Evolutionary conservation across 2,888 invertebrate genomes (phyloP).

Genomic region (Phengaris alcon): DNA sequence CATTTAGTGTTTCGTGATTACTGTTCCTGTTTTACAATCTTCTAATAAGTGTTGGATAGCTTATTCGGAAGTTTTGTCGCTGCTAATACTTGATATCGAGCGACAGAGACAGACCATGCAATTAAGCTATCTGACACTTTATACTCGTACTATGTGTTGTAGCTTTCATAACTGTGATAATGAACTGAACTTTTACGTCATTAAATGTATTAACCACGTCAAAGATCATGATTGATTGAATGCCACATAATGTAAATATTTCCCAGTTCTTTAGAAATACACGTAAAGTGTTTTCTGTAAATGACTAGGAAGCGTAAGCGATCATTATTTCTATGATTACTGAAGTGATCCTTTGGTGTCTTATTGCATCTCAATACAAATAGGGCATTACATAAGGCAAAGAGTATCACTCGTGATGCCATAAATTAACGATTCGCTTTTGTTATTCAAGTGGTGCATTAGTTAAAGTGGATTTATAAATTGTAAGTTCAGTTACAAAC

Average conservation of each 20-base stretch:
- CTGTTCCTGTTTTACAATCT: too few species aligned
- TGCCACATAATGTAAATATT: neutral
- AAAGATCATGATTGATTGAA: slow-evolving; percentile 7
- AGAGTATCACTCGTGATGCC: slow-evolving; percentile 20
- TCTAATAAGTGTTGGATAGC: too few species aligned
- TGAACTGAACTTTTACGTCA: neutral
- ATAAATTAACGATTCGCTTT: slow-evolving; percentile 31
- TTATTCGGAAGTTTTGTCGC: too few species aligned
- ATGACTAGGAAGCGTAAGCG: slow-evolving; percentile 15
- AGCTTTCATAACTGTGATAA: too few species aligned
- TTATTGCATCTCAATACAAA: slow-evolving; percentile 22
- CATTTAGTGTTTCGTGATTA: too few species aligned
- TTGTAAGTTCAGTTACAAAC: slow-evolving; percentile 15
- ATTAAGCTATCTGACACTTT: too few species aligned
- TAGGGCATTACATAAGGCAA: slow-evolving; percentile 17
- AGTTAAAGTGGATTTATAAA: neutral
- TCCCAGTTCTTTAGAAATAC: slow-evolving; percentile 10
- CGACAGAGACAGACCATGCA: too few species aligned
- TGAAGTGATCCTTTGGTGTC: slow-evolving; percentile 7
- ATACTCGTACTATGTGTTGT: too few species aligned
- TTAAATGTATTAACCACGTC: neutral
- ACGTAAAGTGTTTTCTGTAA: neutral
- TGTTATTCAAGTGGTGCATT: slow-evolving; percentile 22
- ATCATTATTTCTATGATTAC: neutral
- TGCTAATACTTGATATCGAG: too few species aligned